phyloP scores from a whole-genome alignment of 2,888 invertebrate genomes.

The Synanthedon vespiformis region DNA sequence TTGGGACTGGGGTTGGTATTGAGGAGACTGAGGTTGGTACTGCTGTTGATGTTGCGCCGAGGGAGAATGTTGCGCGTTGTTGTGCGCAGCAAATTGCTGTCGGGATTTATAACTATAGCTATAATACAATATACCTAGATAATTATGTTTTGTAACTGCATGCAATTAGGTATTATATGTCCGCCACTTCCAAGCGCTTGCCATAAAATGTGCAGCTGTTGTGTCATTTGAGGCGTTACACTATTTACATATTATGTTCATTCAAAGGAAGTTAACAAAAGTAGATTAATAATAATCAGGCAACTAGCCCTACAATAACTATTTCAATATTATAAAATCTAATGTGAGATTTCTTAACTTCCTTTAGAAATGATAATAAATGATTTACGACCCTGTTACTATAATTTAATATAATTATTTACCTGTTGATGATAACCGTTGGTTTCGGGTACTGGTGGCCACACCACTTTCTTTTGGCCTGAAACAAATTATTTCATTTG shows the following conservation, averaged over 20 bases:
- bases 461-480: conserved; percentile 89
- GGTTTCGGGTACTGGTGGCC: conserved; percentile 84
- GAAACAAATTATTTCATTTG: conserved; percentile 34
- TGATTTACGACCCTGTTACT: background rate
- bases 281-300: background rate
- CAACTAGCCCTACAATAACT: too few species aligned
- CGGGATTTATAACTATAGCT: conserved; percentile 14
- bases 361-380: background rate
- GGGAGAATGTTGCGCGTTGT: conserved; percentile 60
- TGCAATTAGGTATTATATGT: conserved; percentile 28
- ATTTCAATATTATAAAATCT: background rate
- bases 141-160: conserved; percentile 16
- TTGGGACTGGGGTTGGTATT: background rate
- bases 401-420: conserved; percentile 12
- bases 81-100: conserved; percentile 60
- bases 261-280: background rate
- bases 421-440: conserved; percentile 76
- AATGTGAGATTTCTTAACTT: background rate
- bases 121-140: conserved; percentile 2
- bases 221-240: conserved; percentile 15
- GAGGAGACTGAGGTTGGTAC: background rate
- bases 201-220: conserved; percentile 41
- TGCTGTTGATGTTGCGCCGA: conserved; percentile 21
- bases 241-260: background rate
- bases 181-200: conserved; percentile 36